Evolutionary conservation across 2,113 vertebrate species (phyloP).

Genomic region (Oryzias melastigma): DNA sequence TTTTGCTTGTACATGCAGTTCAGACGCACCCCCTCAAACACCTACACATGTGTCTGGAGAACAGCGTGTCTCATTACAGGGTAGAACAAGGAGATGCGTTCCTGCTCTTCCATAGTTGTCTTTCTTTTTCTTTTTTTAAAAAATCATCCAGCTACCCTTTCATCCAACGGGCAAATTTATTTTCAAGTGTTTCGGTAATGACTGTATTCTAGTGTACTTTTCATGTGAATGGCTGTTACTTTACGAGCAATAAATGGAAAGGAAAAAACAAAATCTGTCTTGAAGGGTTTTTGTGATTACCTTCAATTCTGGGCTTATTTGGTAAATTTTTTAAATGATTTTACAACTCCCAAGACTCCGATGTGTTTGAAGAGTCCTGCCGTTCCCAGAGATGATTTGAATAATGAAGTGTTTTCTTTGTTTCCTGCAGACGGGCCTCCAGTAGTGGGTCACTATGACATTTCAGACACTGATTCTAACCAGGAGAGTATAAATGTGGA

Average conservation of each 20-base stretch:
- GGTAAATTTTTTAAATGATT: not conserved
- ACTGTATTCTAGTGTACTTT: slow-evolving; percentile 65
- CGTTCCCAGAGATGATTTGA: slow-evolving; percentile 58
- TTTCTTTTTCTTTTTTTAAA: slow-evolving; percentile 33
- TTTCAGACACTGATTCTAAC: slow-evolving; percentile 95
- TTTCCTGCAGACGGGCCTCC: slow-evolving; percentile 90
- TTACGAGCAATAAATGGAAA: slow-evolving; percentile 72
- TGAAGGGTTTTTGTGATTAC: slow-evolving; percentile 1
- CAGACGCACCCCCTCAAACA: slow-evolving; percentile 33
- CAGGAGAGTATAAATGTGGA: slow-evolving; percentile 91
- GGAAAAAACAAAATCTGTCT: slow-evolving; percentile 21
- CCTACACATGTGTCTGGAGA: slow-evolving; percentile 34
- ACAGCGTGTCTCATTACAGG: slow-evolving; percentile 49
- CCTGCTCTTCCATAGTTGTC: slow-evolving; percentile 42
- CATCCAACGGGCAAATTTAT: slow-evolving; percentile 35
- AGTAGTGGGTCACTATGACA: slow-evolving; percentile 90
- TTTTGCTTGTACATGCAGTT: slow-evolving; percentile 36
- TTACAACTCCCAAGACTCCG: slow-evolving; percentile 13
- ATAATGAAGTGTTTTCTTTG: slow-evolving; percentile 78
- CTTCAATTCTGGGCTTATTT: too few species aligned
- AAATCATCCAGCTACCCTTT: slow-evolving; percentile 39
- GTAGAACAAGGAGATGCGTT: slow-evolving; percentile 50
- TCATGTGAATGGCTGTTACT: slow-evolving; percentile 75
- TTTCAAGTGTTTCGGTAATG: slow-evolving; percentile 62
- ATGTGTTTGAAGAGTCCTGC: slow-evolving; percentile 16